Base-by-base conservation (phyloP, 2,113 vertebrate species). In the Heliornis fulica region DNA sequence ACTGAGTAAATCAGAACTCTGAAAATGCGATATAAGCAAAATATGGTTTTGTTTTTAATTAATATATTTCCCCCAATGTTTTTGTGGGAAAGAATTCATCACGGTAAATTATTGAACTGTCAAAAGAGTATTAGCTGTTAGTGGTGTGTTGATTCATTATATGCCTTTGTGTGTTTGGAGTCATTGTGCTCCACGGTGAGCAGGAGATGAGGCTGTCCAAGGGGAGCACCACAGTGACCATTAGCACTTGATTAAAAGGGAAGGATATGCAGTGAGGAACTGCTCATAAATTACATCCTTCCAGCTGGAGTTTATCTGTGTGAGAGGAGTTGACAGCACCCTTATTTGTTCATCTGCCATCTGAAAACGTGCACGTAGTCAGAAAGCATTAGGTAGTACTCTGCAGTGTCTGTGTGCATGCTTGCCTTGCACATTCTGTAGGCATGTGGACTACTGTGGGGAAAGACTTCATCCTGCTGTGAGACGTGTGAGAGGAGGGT, bases 91-190 rank as follows among this genome's bases (percentile, higher is more conserved):
- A 72, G 72, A 81, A 96, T 95, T 93, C 76, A 84, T 95, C 80
- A 86, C 57, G 54, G 92, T 96, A 92, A 96, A 84, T 40, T 43
- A 96, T 94, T 92, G 86, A 94, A 90, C 72, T 93, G 85, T 84
- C 90, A 87, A 38, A 93, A 83, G 79, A 86, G 59, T 95, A 93
- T 96, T 96, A 92, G 85, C 94, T 95, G 93, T 78, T 93, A 90
- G 93, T 75, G 60, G 63, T 75, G 57, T 57, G 79, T 77, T 90
- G 83, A 90, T 94, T 90, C 96, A 86, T 93, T 94, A 80, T n/a
- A 28, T 87, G 72, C 83, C n/a, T 87, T 90, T 11, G 1, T 75
- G 28, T 83, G 79, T 86, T 81, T 56, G 60, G 92, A 80, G 56
- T 89, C 88, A 70, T 36, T 84, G 88, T 90, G 92, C 65, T 92